A percentile compares a stretch with the other conserved stretches of the same genome.
phyloP scores from a whole-genome alignment of 23 tunicate genomes.

The Trididemnum clinides region DNA sequence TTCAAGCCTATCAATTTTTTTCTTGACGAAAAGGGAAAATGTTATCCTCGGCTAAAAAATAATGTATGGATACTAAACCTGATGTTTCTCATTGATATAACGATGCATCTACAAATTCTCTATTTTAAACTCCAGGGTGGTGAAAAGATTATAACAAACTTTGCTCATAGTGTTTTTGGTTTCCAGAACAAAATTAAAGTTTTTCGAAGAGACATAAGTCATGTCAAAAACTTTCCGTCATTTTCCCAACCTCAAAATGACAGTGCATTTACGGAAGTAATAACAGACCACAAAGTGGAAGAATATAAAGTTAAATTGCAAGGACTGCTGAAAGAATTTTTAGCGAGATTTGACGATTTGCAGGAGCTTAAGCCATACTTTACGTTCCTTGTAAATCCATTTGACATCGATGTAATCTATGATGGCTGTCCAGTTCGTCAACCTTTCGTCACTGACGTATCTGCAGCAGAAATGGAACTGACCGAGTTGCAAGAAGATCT shows the following conservation, averaged over 20 bases:
- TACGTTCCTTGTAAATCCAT: conserved; percentile 30
- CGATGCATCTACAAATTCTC: conserved; percentile 16
- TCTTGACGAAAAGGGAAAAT: conserved; percentile 5
- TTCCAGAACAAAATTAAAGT: conserved; percentile 42
- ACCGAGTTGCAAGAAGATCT: too few relatives aligned
- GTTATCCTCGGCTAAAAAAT: conserved; percentile 24
- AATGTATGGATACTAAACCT: conserved; percentile 19
- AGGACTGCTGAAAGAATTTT: conserved; percentile 26
- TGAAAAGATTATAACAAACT: conserved; percentile 33
- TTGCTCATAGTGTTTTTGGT: conserved; percentile 34
- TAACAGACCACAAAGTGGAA: conserved; percentile 21
- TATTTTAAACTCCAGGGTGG: conserved; percentile 33
- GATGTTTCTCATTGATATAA: conserved; percentile 27
- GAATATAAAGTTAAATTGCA: conserved; percentile 47
- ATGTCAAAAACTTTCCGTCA: conserved; percentile 38
- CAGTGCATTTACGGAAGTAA: conserved; percentile 7
- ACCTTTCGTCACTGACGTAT: conserved; percentile 16
- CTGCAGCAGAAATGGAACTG: too few relatives aligned
- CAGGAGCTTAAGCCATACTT: conserved; percentile 43
- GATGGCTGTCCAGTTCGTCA: conserved; percentile 45
- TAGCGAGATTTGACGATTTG: conserved; percentile 33
- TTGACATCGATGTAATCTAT: conserved; percentile 18
- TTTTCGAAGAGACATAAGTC: conserved; percentile 41
- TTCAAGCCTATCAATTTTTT: conserved; percentile 23
- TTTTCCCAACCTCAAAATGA: conserved; percentile 37